Evolutionary conservation across 2,113 vertebrate species (phyloP).

Genomic region (Amphiprion percula): DNA sequence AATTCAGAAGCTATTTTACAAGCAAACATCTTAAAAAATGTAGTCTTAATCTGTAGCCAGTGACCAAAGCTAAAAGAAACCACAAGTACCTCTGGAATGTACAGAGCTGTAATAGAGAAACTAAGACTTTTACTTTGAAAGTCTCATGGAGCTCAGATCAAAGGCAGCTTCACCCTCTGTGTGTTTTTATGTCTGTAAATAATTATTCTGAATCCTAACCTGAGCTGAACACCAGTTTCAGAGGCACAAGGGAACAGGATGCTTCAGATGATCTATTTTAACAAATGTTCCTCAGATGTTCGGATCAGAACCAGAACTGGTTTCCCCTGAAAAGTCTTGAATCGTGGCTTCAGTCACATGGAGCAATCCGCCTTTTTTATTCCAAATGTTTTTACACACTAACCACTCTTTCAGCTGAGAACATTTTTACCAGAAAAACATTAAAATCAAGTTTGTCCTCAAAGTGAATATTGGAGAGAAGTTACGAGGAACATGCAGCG

Average conservation of each 20-base stretch:
- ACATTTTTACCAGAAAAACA: too few relatives aligned
- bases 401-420: background rate
- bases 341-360: background rate
- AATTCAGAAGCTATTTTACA: too few relatives aligned
- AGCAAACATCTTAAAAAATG: too few relatives aligned
- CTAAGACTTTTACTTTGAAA: background rate
- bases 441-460: too few relatives aligned
- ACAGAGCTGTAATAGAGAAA: too few relatives aligned
- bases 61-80: too few relatives aligned
- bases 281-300: background rate
- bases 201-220: conserved; percentile 10
- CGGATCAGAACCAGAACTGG: background rate
- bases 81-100: too few relatives aligned
- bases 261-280: background rate
- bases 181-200: conserved; percentile 25
- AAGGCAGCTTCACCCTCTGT: conserved; percentile 33
- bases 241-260: conserved; percentile 6
- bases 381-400: conserved; percentile 20
- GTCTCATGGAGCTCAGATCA: background rate
- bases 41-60: too few relatives aligned
- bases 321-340: background rate
- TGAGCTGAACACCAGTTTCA: background rate
- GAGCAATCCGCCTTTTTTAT: conserved; percentile 29
- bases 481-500: background rate
- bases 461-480: background rate